phyloP scores from a whole-genome alignment of 2,113 vertebrate genomes.

The Colistium nudipinnis region DNA sequence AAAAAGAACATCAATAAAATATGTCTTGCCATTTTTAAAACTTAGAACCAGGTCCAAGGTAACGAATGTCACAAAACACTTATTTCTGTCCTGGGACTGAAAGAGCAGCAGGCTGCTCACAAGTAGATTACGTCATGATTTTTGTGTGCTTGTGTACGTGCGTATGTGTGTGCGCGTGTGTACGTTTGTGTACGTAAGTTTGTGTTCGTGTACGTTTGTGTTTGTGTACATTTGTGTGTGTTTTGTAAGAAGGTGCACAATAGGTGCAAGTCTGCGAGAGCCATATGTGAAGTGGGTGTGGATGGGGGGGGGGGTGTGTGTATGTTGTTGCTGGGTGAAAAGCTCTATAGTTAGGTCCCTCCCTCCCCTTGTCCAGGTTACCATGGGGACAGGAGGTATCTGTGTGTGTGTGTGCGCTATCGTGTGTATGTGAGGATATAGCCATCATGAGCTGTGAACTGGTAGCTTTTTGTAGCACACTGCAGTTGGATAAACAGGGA shows the following conservation, averaged over 20 bases:
- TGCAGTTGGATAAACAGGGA: constrained; percentile 38
- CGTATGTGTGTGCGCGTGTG: not conserved
- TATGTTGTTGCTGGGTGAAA: constrained; percentile 71
- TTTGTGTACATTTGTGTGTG: too few species aligned
- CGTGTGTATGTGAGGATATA: not conserved
- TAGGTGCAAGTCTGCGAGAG: not conserved
- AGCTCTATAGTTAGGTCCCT: constrained; percentile 68
- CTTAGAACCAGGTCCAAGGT: too few species aligned
- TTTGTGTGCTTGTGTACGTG: constrained; percentile 1
- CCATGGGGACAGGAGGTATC: constrained; percentile 70
- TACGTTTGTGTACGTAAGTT: not conserved
- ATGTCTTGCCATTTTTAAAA: too few species aligned
- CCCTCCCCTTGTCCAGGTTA: constrained; percentile 58
- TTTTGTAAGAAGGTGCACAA: too few species aligned
- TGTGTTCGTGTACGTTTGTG: constrained; percentile 3
- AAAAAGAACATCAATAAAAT: too few species aligned
- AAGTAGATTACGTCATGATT: constrained; percentile 28
- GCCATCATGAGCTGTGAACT: constrained; percentile 46
- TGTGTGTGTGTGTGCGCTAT: constrained; percentile 17
- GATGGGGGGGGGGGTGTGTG: constrained; percentile 21
- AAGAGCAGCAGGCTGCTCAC: constrained; percentile 1
- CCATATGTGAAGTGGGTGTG: constrained; percentile 46
- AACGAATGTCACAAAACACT: too few species aligned
- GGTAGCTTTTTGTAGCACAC: constrained; percentile 34
- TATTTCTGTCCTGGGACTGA: too few species aligned